Base-by-base conservation (phyloP, 2,888 invertebrate genomes). In the Noctuana brunneofusca region DNA sequence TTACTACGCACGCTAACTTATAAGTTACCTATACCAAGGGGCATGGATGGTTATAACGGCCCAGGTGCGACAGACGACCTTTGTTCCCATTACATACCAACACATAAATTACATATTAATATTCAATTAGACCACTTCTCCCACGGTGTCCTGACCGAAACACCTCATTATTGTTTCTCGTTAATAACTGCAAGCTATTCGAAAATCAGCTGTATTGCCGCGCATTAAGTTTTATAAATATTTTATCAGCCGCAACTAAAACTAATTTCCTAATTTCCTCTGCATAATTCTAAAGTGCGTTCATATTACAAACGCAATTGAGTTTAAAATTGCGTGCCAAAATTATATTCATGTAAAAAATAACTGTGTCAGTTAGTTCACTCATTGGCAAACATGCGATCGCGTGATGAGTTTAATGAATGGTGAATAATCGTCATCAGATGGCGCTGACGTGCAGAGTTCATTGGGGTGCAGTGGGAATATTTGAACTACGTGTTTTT, bases 121-220 rank as follows among this genome's bases (percentile, higher is more conserved):
- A 88, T 87, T 88, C 86, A 87, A 89, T 89, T 86, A 86, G 75
- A 67, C 69, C 74, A 68, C 80, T 82, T 86, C 84, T 89, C 89
- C 86, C 89, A 89, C 89, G 89, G 86, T 86, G 75, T 67, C 72
- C 70, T 66, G 69, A 67, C 12, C 54, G 24, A 38, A 67, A 68
- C 58, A 66, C 76, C 71, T 66, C 68, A 18, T 35, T 58, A 52
- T 12, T 16, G 3, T n/a, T 41, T 1, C 1, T 68, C 67, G 1
- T 8, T 3, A 11, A 18, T n/a, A 63, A 55, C 41, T 6, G 4
- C n/a, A 16, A 24, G n/a, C 0, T 8, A 38, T 56, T 20, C 1
- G 11, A 66, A 68, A 68, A 55, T 32, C 30, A 9, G 58, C 18
- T 48, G 55, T 65, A 74, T 50, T 0, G 0, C 0, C 0, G 2